These are phyloP conservation scores for Candoia aspera DNA, from an alignment of 2,113 vertebrate genomes.

Conservation along the genomic window DNA sequence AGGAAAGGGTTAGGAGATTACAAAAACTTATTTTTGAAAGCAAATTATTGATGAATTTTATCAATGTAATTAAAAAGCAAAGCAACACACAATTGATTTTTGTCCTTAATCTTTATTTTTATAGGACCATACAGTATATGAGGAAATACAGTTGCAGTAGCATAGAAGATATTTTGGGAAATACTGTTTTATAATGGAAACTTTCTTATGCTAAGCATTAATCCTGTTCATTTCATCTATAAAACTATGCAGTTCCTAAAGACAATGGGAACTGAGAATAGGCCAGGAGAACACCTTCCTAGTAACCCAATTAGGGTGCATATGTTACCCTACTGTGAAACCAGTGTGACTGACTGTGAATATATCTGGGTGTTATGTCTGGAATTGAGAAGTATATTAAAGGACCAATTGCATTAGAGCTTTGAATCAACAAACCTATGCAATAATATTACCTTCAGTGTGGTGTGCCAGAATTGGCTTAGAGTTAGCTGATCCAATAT, in stretches of 20 bases:
- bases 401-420: not conserved
- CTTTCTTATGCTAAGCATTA: not conserved
- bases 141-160: not conserved
- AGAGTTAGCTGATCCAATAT: no score
- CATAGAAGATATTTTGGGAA: slow-evolving; percentile 16
- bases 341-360: not conserved
- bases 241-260: not conserved
- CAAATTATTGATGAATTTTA: slow-evolving; percentile 7
- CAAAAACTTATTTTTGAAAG: slow-evolving; percentile 36
- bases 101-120: not conserved
- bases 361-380: not conserved
- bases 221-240: slow-evolving; percentile 16
- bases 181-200: not conserved
- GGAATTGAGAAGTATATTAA: not conserved
- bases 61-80: not conserved
- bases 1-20: slow-evolving; percentile 18
- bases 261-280: not conserved
- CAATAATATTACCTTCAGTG: not conserved
- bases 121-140: not conserved
- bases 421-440: not conserved
- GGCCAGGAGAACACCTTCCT: not conserved
- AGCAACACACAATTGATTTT: not conserved
- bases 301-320: not conserved
- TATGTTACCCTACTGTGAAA: not conserved
- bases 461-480: not conserved